Conservation (phyloP, 2,113 vertebrate genomes). For the Pomatorhinus ruficollis region DNA sequence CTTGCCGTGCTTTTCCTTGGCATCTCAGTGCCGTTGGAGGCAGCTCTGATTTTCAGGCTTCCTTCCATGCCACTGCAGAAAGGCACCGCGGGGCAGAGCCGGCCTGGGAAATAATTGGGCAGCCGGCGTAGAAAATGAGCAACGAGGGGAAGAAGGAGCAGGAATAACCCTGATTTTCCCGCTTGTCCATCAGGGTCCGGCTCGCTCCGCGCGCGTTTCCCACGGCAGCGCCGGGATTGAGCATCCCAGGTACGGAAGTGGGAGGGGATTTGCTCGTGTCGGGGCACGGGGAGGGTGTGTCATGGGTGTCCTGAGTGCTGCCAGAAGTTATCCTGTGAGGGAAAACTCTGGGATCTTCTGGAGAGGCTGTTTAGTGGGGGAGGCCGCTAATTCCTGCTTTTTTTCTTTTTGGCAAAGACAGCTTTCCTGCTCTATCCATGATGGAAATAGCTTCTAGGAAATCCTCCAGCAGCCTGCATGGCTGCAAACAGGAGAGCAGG, state of each 20-base stretch:
- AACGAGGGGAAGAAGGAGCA: background rate
- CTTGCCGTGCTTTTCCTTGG: background rate
- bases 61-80: background rate
- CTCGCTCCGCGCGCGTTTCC: rapidly evolving
- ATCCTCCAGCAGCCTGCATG: background rate
- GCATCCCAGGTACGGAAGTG: background rate
- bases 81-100: background rate
- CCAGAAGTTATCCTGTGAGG: rapidly evolving
- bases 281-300: rapidly evolving
- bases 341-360: background rate
- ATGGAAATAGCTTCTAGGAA: background rate
- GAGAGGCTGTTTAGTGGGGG: background rate
- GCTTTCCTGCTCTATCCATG: rapidly evolving
- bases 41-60: background rate
- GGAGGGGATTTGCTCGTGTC: rapidly evolving
- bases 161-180: background rate
- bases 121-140: background rate
- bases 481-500: background rate
- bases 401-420: background rate
- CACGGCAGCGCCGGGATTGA: rapidly evolving
- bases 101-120: constrained; percentile 6
- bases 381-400: background rate
- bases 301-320: background rate
- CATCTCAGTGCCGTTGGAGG: background rate
- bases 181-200: rapidly evolving